Evolutionary conservation across 2,113 vertebrate genomes (phyloP), one percentile per base, ranked within the genome.

Genomic region (Rhipidura dahli): DNA sequence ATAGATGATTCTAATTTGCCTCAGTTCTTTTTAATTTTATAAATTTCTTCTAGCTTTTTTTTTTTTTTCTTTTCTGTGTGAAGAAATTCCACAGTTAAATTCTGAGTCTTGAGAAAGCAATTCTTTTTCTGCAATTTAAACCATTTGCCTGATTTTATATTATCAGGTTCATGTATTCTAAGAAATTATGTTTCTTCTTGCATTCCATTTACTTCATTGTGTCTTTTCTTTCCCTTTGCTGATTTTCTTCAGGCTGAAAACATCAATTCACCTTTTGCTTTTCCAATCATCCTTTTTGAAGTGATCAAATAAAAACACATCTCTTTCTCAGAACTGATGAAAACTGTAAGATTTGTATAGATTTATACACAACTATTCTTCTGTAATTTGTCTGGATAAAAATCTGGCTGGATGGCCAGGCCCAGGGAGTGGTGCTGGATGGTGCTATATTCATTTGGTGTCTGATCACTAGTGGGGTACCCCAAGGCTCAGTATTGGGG

Each of bases 331-430:
- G 16, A 14, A 75, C 50, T 69, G 20, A 69, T 16, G 20, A 80
- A 79, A 83, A 51, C 13, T 2, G 5, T 27, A 39, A 33, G 31
- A 59, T 75, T 88, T 80, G 50, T 42, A 71, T 8, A 57, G 27
- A 45, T 57, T 68, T 51, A 57, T 83, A 59, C 4, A n/a, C 1
- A 73, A 27, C 11, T 57, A n/a, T 59, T 53, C 27, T 53, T 28
- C 11, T 19, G 2, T 39, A 44, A 28, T 75, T 65, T 44, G 1
- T 75, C 35, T 60, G 47, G 13, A 10, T 44, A 13, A 54, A 88
- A 87, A 42, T 4, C 13, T 57, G 20, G 0, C 13, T 64, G 42
- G 23, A n/a, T 44, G 28, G 16, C 40, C 1, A 1, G 9, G 12
- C 7, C 23, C 15, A 51, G 35, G 26, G 11, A n/a, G 14, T 31